Percentiles rank a stretch among this genome's conserved stretches.
phyloP scores from a whole-genome alignment of 1,140 invertebrate species.

The Drosophila auraria region DNA sequence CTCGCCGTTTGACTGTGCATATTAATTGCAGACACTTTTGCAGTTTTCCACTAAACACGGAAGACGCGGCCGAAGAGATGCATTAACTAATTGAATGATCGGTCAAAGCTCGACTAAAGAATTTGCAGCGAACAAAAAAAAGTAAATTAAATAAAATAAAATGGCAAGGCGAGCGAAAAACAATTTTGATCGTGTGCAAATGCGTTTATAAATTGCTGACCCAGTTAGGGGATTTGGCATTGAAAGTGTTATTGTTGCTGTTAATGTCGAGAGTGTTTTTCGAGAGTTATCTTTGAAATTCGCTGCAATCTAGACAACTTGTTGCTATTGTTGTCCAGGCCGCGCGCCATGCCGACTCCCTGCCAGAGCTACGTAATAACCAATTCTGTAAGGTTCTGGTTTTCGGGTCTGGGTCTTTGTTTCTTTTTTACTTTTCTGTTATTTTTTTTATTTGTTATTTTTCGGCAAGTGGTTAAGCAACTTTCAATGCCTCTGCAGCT shows the following conservation, averaged over 20 bases:
- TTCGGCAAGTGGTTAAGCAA: constrained; percentile 81
- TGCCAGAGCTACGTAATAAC: constrained; percentile 50
- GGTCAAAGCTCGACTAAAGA: constrained; percentile 20
- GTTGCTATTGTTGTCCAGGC: constrained; percentile 30
- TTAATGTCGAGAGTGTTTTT: constrained; percentile 37
- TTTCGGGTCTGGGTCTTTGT: constrained; percentile 5
- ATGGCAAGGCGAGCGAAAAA: constrained; percentile 17
- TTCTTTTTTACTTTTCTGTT: constrained; percentile 1
- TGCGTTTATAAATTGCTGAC: constrained; percentile 50
- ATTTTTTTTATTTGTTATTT: constrained; percentile 11
- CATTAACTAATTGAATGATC: constrained; percentile 55
- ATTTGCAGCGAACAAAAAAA: constrained; percentile 21
- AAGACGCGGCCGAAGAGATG: constrained; percentile 39
- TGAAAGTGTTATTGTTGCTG: constrained; percentile 50
- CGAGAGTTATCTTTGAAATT: constrained; percentile 50
- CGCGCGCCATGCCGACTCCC: constrained; percentile 1
- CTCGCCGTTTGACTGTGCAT: constrained; percentile 36
- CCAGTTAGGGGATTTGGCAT: constrained; percentile 57
- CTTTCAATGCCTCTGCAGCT: constrained; percentile 77
- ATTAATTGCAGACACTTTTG: constrained; percentile 52
- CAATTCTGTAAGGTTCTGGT: constrained; percentile 47
- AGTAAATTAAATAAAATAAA: constrained; percentile 14
- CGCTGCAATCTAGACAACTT: constrained; percentile 48
- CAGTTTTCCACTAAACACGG: constrained; percentile 53
- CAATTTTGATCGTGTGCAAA: constrained; percentile 18